Base-by-base conservation (phyloP, 2,888 invertebrate species). In the Lacanobia oleracea region DNA sequence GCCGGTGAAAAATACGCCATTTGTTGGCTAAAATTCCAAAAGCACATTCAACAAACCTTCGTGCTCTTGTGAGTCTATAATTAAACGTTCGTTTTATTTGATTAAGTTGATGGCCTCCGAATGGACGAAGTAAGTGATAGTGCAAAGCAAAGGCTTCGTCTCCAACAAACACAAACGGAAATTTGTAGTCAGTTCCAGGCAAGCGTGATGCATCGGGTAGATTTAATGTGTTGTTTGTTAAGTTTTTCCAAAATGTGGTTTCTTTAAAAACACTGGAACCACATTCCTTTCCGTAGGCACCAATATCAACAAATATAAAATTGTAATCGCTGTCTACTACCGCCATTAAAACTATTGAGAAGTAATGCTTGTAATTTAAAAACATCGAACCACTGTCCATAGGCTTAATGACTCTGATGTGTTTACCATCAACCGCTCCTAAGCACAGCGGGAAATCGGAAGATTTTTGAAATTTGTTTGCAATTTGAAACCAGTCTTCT, bases 381-480 rank as follows among this genome's bases (percentile, higher is more conserved):
- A 51, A 51, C 51, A 51, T 51, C 51, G 79, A 51, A 12, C 51
- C 51, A 51, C 51, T 51, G 21, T 51, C 65, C 50, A 67, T 45
- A 54, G 81, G 84, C 67, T 83, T 82, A 56, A 81, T 82, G 43
- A 87, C 43, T 75, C 85, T 72, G 23, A 87, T 84, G 67, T 88
- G 85, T 79, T 86, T 88, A 16, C 87, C 87, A 68, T 88, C 85
- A 18, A 86, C 67, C 43, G 87, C 86, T 67, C 85, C 86, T 56
- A 86, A 67, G 70, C 86, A 80, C 56, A 69, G 77, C 69, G 83
- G 81, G 66, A n/a, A 76, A 43, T 76, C 62, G 54, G 75, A 63
- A 85, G 66, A 81, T 77, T 33, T 76, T 68, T 71, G 33, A 62
- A 75, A 73, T 70, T 73, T 70, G 67, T 53, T 73, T 59, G 77